Base-by-base conservation (phyloP, 2,888 invertebrate species). In the Dryobotodes eremita region DNA sequence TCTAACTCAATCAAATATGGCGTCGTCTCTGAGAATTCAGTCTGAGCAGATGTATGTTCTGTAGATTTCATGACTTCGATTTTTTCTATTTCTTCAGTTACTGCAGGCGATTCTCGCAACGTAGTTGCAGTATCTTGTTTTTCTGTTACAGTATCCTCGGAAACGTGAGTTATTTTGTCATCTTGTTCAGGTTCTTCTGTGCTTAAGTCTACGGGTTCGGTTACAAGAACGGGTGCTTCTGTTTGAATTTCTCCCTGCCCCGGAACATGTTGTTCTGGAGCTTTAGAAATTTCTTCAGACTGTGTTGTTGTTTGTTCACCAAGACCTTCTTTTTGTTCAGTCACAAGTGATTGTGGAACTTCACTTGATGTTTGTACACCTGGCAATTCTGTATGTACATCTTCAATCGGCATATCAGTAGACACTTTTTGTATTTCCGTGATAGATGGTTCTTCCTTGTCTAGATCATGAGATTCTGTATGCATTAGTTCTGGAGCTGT, bases 1-100 rank as follows among this genome's bases (percentile, higher is more conserved):
- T 95, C 92, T 77, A 95, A 89, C 89, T 95, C 94, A 71, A 95
- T 92, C 62, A 93, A 88, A 82, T 93, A 94, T 73, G 94, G 93
- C 6, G 93, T 95, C 23, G 94, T 92, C 80, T 91, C 90, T 50
- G 91, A 88, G 66, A 83, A 82, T 74, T 88, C 87, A 70, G 83
- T 73, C 77, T 87, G 85, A 75, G 85, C 57, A 57, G 86, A 81
- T 50, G 86, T 82, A 68, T 78, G 72, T 76, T 89, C 86, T 48
- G 88, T 75, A 72, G 75, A 50, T 74, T 83, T 79, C 13, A 77
- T 68, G 11, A 72, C 61, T 82, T 82, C 79, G 3, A 26, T 62
- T 64, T 69, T 53, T 53, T 59, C 73, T 20, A 74, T 61, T 70
- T 77, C 77, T 50, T 78, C 73, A 69, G 75, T 55, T n/a, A 77